Evolutionary conservation across 2,113 vertebrate species (phyloP).

Genomic region (Plecotus auritus): DNA sequence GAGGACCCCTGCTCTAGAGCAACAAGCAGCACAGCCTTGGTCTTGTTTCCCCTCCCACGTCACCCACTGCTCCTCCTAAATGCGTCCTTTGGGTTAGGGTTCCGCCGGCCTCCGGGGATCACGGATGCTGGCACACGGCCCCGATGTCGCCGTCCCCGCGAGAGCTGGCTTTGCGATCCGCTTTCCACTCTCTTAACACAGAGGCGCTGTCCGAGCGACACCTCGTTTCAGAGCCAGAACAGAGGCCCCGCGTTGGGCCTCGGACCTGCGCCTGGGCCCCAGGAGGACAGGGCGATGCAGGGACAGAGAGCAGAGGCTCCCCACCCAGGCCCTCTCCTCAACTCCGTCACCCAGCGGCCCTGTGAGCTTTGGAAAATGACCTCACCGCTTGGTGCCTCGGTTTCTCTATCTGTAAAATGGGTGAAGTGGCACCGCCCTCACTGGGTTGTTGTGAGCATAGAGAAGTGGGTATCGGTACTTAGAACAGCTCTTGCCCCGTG

Average conservation of each 20-base stretch:
- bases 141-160: not conserved
- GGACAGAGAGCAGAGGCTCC: not conserved
- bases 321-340: not conserved
- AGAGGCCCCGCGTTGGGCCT: rapidly evolving
- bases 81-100: not conserved
- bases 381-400: not conserved
- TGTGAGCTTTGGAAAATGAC: not conserved
- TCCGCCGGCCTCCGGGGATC: not conserved
- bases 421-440: not conserved
- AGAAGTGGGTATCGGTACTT: not conserved
- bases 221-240: not conserved
- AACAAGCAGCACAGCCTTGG: not conserved
- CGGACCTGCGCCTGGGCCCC: not conserved
- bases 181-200: not conserved
- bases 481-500: not conserved
- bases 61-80: not conserved
- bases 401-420: not conserved
- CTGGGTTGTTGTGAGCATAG: not conserved
- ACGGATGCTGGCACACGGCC: not conserved
- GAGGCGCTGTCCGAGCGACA: not conserved
- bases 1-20: too few species aligned
- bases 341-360: not conserved
- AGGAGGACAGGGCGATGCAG: not conserved
- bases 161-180: too few species aligned
- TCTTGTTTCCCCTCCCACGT: not conserved